Base-by-base conservation (phyloP, 1,140 invertebrate species). In the Hylaeus volcanicus region DNA sequence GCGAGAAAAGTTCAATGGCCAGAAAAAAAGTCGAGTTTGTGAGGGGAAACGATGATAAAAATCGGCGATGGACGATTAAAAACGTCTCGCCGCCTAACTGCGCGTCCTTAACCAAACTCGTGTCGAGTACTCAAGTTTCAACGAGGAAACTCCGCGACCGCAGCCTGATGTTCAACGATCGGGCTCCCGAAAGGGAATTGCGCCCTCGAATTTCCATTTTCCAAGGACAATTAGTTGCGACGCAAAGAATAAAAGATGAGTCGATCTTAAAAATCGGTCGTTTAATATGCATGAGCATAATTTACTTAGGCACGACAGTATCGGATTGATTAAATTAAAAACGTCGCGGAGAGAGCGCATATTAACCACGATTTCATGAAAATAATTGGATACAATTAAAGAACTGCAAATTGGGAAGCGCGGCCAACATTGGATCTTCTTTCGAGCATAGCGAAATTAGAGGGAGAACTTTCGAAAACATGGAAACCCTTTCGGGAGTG, bases 281-380 rank as follows among this genome's bases (percentile, higher is more conserved):
- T 39, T 74, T 79, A 79, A 79, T 79, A 79, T 79, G 53, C 71
- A 79, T 74, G 77, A 70, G 71, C 77, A 79, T 79, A 74, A 74
- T 66, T 56, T 74, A 14, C n/a, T 5, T 11, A n/a, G n/a, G 5
- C 39, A n/a, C 2, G 15, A 2, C 11, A 53, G 5, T 79, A 74
- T 74, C 8, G 51, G 12, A 45, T 12, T 56, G 48, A 66, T 74
- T 79, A 58, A 65, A 74, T 56, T 74, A 56, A 65, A 65, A 41
- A 12, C 48, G 6, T n/a, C 9, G 5, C n/a, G n/a, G 8, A 0
- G 3, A 2, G 8, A 5, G n/a, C 11, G n/a, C 4, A 43, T 8
- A 48, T 41, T 43, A 43, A 73, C 51, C 68, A 58, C n/a, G 15
- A 26, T 71, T 43, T 8, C 8, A 3, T n/a, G 39, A 6, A 15